Evolutionary conservation across 2,797 vertebrate species (phyloP), one percentile per base, ranked within the genome.

Genomic region (Acropternis orthonyx): DNA sequence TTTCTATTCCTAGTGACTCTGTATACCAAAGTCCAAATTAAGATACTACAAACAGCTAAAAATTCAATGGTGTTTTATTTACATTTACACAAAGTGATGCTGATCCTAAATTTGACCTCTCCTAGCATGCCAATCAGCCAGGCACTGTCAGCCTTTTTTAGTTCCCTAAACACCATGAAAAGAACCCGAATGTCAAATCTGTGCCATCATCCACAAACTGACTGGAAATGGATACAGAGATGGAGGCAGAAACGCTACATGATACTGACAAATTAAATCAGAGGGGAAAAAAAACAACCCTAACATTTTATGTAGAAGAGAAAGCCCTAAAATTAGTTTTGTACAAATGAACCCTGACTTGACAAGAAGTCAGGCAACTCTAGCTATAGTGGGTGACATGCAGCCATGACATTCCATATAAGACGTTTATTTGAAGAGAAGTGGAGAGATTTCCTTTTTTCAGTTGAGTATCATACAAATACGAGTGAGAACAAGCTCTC

Each of bases 231-330:
- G 63, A 65, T 73, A 65, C 7, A 76, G 67, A 81, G 66, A 92
- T 7, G 39, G 43, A 90, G 14, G 39, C 59, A 90, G 71, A 89
- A 92, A 93, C 16, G 32, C 69, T 84, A 39, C 46, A 51, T 49
- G 36, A 84, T 74, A 81, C 79, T 95, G 89, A 92, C 88, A 95
- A 95, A 95, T 75, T 56, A 82, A 79, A 95, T 91, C 93, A 92
- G 76, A 89, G 63, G 21, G 17, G n/a, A n/a, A 8, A 79, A 83
- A 88, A 78, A 75, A 0, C 14, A 76, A 59, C 22, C 9, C 49
- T n/a, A 73, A 77, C 41, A 61, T 81, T 94, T 74, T 82, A 76
- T 3, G 2, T 21, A 54, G 39, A 65, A 84, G 63, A 91, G 65
- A 69, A 87, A 87, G 44, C 14, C 20, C 75, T 73, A 74, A 93